These are phyloP conservation scores for Buphagus erythrorhynchus DNA, from an alignment of 2,797 vertebrate genomes.

Conservation along the genomic window DNA sequence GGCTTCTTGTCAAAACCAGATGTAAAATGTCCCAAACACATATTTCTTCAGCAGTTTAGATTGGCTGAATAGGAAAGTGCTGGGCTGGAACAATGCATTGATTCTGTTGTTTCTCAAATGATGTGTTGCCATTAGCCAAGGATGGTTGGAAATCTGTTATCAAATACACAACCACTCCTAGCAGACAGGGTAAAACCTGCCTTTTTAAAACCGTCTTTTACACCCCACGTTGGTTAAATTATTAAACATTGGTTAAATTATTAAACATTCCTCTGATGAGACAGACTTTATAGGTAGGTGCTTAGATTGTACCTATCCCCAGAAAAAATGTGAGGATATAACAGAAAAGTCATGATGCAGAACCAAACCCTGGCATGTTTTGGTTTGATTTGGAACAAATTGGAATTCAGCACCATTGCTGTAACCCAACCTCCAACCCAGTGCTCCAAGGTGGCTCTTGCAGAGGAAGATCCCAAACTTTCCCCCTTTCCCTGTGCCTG, in stretches of 20 bases:
- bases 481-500: background rate
- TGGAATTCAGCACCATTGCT: accelerated
- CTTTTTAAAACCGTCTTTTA: background rate
- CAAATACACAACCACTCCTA: background rate
- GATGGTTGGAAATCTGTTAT: slow-evolving; percentile 6
- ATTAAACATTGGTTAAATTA: background rate
- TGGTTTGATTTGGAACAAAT: background rate
- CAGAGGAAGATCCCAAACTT: background rate
- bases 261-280: background rate
- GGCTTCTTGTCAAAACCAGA: slow-evolving; percentile 77
- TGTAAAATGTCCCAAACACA: slow-evolving; percentile 75
- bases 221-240: background rate
- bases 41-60: slow-evolving; percentile 71
- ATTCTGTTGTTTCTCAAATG: slow-evolving; percentile 67
- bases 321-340: background rate
- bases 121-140: slow-evolving; percentile 48
- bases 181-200: background rate
- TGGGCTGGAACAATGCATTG: slow-evolving; percentile 46
- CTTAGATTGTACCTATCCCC: background rate
- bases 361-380: accelerated
- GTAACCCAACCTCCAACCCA: accelerated
- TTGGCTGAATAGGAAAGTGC: slow-evolving; percentile 50
- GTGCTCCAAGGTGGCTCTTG: background rate
- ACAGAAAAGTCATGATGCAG: accelerated
- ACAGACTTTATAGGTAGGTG: background rate